These are phyloP conservation scores for Leptothorax acervorum DNA, from an alignment of 2,888 invertebrate genomes.

Conservation along the genomic window DNA sequence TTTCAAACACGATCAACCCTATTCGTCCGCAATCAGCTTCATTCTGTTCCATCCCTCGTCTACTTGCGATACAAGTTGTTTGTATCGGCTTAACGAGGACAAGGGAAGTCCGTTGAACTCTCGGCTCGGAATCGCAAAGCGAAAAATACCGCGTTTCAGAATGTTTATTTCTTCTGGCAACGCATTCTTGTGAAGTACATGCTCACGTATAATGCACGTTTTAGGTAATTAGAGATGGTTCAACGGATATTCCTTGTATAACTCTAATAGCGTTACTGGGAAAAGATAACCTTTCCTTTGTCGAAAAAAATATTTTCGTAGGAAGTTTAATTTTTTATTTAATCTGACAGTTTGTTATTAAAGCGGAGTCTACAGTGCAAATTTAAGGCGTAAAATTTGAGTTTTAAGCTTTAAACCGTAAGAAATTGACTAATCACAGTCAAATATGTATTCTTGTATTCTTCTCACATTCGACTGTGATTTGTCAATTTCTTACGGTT, in stretches of 20 bases:
- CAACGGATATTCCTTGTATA: neutral
- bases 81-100: neutral
- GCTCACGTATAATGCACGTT: neutral
- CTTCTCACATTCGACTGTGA: no score
- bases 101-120: neutral
- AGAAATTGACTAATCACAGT: no score
- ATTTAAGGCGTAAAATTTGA: no score
- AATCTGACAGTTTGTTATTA: neutral
- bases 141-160: neutral
- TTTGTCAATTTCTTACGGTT: no score
- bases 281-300: neutral
- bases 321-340: neutral
- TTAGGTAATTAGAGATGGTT: neutral
- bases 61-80: neutral
- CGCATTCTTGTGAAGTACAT: neutral
- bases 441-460: no score
- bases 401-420: no score
- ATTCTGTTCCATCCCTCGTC: neutral
- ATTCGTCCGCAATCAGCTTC: constrained; percentile 9
- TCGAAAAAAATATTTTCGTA: neutral
- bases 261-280: neutral
- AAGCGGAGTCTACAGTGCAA: no score
- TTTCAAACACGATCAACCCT: constrained; percentile 24
- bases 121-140: neutral
- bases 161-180: neutral